Evolutionary conservation across 2,113 vertebrate species (phyloP).

Genomic region (Austrofundulus limnaeus): DNA sequence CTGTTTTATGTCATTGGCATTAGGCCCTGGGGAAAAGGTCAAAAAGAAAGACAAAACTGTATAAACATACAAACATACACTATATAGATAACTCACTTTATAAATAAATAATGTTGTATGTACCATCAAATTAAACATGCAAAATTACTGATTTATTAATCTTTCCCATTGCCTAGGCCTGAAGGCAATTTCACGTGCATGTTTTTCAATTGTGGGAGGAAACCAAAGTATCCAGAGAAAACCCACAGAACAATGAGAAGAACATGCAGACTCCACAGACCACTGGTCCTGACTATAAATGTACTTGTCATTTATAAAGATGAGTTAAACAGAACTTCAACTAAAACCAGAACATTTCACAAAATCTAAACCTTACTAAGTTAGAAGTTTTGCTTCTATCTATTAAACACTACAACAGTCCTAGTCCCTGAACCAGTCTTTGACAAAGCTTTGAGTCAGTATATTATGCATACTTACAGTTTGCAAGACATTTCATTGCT

Average conservation of each 20-base stretch:
- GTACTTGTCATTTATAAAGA: too few relatives aligned
- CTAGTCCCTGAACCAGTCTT: neutral
- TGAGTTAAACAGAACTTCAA: neutral
- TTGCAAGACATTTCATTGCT: constrained; percentile 73
- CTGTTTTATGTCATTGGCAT: constrained; percentile 59
- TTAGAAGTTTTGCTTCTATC: too few relatives aligned
- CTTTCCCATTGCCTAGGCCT: too few relatives aligned
- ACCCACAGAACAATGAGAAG: too few relatives aligned
- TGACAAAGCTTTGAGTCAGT: neutral
- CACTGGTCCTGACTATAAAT: too few relatives aligned
- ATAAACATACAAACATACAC: neutral
- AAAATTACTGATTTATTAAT: neutral
- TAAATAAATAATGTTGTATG: neutral
- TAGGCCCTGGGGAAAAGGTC: constrained; percentile 55
- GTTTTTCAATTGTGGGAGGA: too few relatives aligned
- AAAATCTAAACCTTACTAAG: too few relatives aligned
- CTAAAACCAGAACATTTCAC: neutral
- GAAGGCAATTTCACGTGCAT: too few relatives aligned
- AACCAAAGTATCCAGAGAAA: too few relatives aligned
- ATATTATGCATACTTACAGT: constrained; percentile 58
- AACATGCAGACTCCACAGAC: too few relatives aligned
- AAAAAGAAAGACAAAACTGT: neutral
- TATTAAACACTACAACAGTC: neutral
- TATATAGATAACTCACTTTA: neutral
- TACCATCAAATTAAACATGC: too few relatives aligned